Conservation (phyloP, 2,797 vertebrate genomes). For the Coreius guichenoti region DNA sequence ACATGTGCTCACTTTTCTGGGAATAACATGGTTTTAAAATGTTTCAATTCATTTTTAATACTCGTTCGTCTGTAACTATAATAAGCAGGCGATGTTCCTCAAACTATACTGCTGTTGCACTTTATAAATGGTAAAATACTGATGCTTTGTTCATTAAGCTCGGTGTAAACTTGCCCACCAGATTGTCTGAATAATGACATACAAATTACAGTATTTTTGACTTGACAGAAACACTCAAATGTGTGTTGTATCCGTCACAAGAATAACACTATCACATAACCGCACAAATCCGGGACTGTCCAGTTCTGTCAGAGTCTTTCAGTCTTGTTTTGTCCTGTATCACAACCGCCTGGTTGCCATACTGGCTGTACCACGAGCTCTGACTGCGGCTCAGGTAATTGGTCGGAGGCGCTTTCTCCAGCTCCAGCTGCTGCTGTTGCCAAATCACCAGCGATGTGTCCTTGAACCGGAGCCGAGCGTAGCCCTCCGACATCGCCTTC, state of each 20-base stretch:
- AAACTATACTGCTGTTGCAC: background rate
- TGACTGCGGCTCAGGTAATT: slow-evolving; percentile 89
- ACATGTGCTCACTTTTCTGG: background rate
- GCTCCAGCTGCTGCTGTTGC: slow-evolving; percentile 89
- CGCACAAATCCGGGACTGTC: slow-evolving; percentile 73
- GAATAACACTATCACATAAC: slow-evolving; percentile 71
- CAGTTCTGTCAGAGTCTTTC: slow-evolving; percentile 18
- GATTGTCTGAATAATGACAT: background rate
- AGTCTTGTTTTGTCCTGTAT: slow-evolving; percentile 69
- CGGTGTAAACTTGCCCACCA: background rate
- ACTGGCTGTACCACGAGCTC: slow-evolving; percentile 87
- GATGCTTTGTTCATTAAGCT: background rate
- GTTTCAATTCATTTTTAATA: background rate
- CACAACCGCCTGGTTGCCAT: slow-evolving; percentile 78
- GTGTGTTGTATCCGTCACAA: background rate
- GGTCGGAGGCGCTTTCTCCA: slow-evolving; percentile 75
- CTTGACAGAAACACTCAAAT: background rate
- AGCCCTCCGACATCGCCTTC: slow-evolving; percentile 60
- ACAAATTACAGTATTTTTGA: background rate
- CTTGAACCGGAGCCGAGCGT: slow-evolving; percentile 77
- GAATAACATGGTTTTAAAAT: background rate
- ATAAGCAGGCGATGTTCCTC: background rate
- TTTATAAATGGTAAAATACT: background rate
- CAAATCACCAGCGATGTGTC: slow-evolving; percentile 92
- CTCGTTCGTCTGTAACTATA: background rate